phyloP scores from a whole-genome alignment of 2,113 vertebrate genomes.

The Asarcornis scutulata region DNA sequence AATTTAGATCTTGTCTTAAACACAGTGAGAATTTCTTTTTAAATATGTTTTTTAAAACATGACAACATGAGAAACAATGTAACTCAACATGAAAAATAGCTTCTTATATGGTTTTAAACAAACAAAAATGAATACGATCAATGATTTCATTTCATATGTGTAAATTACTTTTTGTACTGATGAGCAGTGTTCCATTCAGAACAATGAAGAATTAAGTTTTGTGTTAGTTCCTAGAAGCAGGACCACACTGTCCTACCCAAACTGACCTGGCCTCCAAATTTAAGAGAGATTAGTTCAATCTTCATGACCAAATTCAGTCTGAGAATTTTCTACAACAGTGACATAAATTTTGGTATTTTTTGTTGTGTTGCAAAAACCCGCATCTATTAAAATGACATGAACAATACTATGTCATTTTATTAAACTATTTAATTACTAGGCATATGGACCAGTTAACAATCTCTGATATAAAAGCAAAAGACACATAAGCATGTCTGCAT shows the following conservation, averaged over 20 bases:
- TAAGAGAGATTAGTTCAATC: neutral
- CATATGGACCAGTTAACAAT: neutral
- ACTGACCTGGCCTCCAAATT: neutral
- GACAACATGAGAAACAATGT: neutral
- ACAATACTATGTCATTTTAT: neutral
- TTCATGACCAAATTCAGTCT: neutral
- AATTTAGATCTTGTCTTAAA: neutral
- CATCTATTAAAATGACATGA: constrained; percentile 2
- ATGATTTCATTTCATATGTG: neutral
- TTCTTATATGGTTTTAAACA: neutral
- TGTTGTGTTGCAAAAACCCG: neutral
- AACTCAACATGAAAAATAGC: neutral
- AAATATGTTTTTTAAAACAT: neutral
- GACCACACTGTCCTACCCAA: neutral
- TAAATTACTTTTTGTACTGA: neutral
- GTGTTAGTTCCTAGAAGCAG: neutral
- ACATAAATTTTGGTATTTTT: neutral
- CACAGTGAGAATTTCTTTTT: neutral
- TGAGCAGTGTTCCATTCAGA: neutral
- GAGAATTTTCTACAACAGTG: neutral
- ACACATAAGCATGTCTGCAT: constrained; percentile 11
- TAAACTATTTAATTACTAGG: neutral
- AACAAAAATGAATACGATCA: neutral
- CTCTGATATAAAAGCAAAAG: constrained; percentile 27
- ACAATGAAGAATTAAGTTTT: neutral